A percentile compares a stretch with the other conserved stretches of the same genome.
These are phyloP conservation scores for Antigone vipio DNA, from an alignment of 2,113 vertebrate species.

Conservation along the genomic window DNA sequence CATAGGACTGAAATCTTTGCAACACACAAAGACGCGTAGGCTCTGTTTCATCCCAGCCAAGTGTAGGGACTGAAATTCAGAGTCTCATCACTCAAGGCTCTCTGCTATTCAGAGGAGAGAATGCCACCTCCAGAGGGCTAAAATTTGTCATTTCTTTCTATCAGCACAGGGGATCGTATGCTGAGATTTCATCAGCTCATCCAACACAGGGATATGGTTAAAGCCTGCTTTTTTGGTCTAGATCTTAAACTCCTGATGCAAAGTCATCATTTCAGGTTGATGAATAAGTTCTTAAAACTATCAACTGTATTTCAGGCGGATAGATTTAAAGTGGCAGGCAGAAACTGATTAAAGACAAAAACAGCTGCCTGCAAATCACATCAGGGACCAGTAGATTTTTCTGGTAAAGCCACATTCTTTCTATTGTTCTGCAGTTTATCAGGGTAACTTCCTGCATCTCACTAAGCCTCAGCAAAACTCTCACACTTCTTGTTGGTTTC, in stretches of 20 bases:
- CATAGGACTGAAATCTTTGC: background rate
- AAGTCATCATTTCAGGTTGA: background rate
- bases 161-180: background rate
- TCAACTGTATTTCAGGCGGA: background rate
- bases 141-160: background rate
- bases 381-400: background rate
- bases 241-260: background rate
- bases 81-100: background rate
- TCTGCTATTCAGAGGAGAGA: background rate
- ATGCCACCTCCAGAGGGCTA: background rate
- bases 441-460: background rate
- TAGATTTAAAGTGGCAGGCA: background rate
- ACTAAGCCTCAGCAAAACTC: background rate
- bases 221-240: background rate
- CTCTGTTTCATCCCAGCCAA: background rate
- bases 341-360: background rate
- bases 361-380: background rate
- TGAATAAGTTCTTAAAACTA: background rate
- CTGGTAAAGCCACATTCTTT: background rate
- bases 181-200: background rate
- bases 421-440: background rate
- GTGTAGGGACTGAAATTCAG: background rate
- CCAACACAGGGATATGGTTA: background rate
- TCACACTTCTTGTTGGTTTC: background rate
- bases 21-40: background rate